Base-by-base conservation (phyloP, 2,797 vertebrate genomes). In the Uromys caudimaculatus region DNA sequence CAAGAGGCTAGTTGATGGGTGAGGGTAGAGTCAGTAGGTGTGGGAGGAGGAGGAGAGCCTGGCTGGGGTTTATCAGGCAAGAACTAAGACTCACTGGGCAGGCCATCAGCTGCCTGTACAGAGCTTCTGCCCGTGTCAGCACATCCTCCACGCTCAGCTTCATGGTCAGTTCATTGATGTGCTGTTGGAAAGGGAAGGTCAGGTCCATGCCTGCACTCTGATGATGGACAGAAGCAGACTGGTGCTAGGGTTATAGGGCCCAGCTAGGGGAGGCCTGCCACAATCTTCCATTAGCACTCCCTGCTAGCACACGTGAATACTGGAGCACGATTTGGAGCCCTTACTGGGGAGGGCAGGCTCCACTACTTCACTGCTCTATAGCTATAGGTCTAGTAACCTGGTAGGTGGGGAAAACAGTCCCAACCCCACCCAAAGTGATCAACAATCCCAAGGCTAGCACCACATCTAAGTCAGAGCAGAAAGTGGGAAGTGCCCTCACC, bases 141-240 rank as follows among this genome's bases (percentile, higher is more conserved):
- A 99, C 94, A 0, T 95, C 98, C 96, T 99, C 99, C 96, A 99
- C 98, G 32, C 99, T 99, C 98, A 99, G 97, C 99, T 98, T 99
- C 99, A 99, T 99, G 13, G 99, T 99, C 98, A 99, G 97, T 50
- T 99, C 99, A 1, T 99, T 99, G 78, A 99, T 99, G 98, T 99
- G 99, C 99, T 99, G 98, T 10, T 21, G 92, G 77, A 44, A n/a
- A n/a, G 24, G 76, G 62, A 0, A 56, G 14, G 52, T 85, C 44
- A 85, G 89, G 47, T 44, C 0, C 32, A 50, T 29, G 54, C 90
- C 71, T 35, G 6, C 13, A n/a, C 79, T 94, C 38, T 87, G 69
- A n/a, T 60, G 16, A 5, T 0, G 29, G 56, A 29, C n/a, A 50
- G 73, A 24, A 73, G 83, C 47, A 11, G 71, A 14, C n/a, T 4